Conservation (phyloP, 2,888 invertebrate genomes). For the Cetonia aurata region DNA sequence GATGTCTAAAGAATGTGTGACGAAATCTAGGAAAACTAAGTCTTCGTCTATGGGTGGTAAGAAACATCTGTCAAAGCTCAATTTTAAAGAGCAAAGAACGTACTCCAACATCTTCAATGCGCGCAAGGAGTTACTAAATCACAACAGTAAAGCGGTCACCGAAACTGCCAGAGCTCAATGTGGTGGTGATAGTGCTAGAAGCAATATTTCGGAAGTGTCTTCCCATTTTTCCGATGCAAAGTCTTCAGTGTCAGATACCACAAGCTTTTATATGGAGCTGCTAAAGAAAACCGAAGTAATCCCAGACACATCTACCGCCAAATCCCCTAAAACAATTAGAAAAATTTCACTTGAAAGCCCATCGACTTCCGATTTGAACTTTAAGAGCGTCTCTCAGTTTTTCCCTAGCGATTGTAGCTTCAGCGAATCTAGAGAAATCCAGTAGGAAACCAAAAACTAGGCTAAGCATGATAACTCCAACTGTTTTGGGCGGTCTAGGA, state of each 20-base stretch:
- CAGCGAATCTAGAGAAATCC: conserved; percentile 13
- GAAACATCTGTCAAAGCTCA: neutral
- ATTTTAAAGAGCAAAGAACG: conserved; percentile 42
- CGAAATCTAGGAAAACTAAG: neutral
- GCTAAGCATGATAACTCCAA: conserved; percentile 48
- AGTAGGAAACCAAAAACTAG: conserved; percentile 23
- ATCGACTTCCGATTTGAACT: conserved; percentile 23
- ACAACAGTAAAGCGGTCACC: conserved; percentile 15
- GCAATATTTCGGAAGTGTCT: conserved; percentile 32
- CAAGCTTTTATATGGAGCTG: conserved; percentile 52
- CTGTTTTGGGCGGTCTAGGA: conserved; percentile 53
- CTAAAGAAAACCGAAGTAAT: conserved; percentile 47
- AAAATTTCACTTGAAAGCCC: neutral
- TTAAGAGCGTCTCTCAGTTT: conserved; percentile 48
- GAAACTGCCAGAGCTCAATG: conserved; percentile 46
- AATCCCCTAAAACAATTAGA: neutral
- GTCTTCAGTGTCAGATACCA: conserved; percentile 44
- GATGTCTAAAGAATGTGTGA: conserved; percentile 39
- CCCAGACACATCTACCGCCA: neutral
- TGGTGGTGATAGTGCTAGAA: conserved; percentile 45
- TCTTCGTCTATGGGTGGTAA: neutral
- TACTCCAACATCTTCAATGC: conserved; percentile 48
- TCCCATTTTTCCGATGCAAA: conserved; percentile 47
- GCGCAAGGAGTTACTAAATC: conserved; percentile 43
- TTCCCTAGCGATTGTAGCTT: conserved; percentile 10